A percentile compares a stretch with the other conserved stretches of the same genome.
These are phyloP conservation scores for Drosophila borealis DNA, from an alignment of 2,888 invertebrate species.

Conservation along the genomic window DNA sequence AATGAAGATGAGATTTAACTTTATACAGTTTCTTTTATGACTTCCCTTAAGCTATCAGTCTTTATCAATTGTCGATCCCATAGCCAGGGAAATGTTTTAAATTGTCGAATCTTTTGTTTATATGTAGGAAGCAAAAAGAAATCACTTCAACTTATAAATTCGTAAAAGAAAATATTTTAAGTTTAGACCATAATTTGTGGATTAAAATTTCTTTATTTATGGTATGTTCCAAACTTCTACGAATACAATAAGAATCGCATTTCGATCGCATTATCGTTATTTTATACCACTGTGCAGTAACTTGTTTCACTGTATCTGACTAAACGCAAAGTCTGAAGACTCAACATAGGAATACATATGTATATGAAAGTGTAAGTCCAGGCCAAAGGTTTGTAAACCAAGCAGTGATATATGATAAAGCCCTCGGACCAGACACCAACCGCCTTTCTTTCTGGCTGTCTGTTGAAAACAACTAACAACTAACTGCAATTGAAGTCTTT, in stretches of 20 bases:
- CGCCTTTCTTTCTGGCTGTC: slow-evolving; percentile 33
- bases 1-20: not conserved
- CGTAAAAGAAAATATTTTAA: not conserved
- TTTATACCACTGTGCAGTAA: slow-evolving; percentile 58
- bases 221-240: not conserved
- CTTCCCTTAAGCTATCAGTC: not conserved
- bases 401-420: slow-evolving; percentile 46
- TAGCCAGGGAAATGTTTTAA: not conserved
- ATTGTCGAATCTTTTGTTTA: not conserved
- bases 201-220: not conserved
- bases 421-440: slow-evolving; percentile 59
- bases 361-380: slow-evolving; percentile 36
- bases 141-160: not conserved
- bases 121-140: not conserved
- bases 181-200: not conserved
- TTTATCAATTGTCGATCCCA: not conserved
- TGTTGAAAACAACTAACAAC: slow-evolving; percentile 52
- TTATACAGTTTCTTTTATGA: not conserved
- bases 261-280: slow-evolving; percentile 30
- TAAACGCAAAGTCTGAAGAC: slow-evolving; percentile 41
- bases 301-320: slow-evolving; percentile 44
- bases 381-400: slow-evolving; percentile 72
- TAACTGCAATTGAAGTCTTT: slow-evolving; percentile 48
- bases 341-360: slow-evolving; percentile 24
- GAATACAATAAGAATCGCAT: not conserved